A percentile compares a stretch with the other conserved stretches of the same genome.
Evolutionary conservation across 2,888 invertebrate genomes (phyloP).

Genomic region (Mesopsocus fuscifrons): DNA sequence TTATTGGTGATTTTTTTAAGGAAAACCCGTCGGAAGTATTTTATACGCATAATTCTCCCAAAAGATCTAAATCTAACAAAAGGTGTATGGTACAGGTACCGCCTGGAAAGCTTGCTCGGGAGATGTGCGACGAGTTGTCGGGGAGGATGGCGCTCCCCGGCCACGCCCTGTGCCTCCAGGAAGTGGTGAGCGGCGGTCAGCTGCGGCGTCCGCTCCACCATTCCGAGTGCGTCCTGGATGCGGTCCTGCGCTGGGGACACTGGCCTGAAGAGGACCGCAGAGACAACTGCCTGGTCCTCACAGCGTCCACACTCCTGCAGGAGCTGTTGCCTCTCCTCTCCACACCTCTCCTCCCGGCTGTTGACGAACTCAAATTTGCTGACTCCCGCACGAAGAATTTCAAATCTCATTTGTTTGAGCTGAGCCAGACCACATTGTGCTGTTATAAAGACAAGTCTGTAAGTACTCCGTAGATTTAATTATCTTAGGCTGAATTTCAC

Average conservation of each 20-base stretch:
- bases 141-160: slow-evolving; percentile 39
- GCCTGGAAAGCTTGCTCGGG: slow-evolving; percentile 56
- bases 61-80: too few relatives aligned
- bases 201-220: slow-evolving; percentile 60
- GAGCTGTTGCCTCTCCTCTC: slow-evolving; percentile 28
- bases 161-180: slow-evolving; percentile 56
- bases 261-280: slow-evolving; percentile 77
- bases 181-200: slow-evolving; percentile 55
- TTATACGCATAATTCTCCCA: too few relatives aligned
- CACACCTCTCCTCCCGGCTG: slow-evolving; percentile 37
- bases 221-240: slow-evolving; percentile 36
- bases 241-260: slow-evolving; percentile 64
- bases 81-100: slow-evolving; percentile 50
- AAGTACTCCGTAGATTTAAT: slow-evolving; percentile 22
- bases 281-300: slow-evolving; percentile 57
- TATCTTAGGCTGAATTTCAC: too few relatives aligned
- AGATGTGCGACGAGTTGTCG: slow-evolving; percentile 51
- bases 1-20: too few relatives aligned
- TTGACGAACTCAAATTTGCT: slow-evolving; percentile 62
- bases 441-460: slow-evolving; percentile 54
- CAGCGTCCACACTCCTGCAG: slow-evolving; percentile 24
- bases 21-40: too few relatives aligned
- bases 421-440: slow-evolving; percentile 55
- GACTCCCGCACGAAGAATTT: slow-evolving; percentile 54
- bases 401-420: slow-evolving; percentile 58